Percentiles rank a stretch among this genome's conserved stretches.
phyloP scores from a whole-genome alignment of 2,888 invertebrate species.

The Panopea generosa region DNA sequence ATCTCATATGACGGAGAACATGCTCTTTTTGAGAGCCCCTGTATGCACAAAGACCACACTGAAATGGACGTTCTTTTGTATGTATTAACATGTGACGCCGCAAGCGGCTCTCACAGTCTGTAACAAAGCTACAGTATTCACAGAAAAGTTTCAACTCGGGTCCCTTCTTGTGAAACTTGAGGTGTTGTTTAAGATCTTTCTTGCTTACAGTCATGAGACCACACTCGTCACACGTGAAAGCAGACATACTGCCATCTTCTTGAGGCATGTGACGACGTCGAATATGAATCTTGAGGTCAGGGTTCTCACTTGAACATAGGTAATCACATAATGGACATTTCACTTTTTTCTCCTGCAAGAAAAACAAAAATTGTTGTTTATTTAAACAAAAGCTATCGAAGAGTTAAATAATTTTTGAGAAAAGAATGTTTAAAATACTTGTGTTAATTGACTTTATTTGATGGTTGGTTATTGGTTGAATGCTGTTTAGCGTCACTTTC shows the following conservation, averaged over 20 bases:
- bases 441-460: no score
- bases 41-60: slow-evolving; percentile 82
- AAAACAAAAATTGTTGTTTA: slow-evolving; percentile 14
- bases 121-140: slow-evolving; percentile 83
- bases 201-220: slow-evolving; percentile 75
- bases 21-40: slow-evolving; percentile 82
- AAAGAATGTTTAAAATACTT: no score
- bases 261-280: slow-evolving; percentile 76
- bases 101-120: slow-evolving; percentile 83
- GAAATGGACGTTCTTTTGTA: slow-evolving; percentile 80
- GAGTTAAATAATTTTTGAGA: no score
- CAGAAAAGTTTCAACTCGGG: slow-evolving; percentile 84
- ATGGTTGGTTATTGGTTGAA: no score
- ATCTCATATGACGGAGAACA: slow-evolving; percentile 79
- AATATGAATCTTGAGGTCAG: slow-evolving; percentile 82
- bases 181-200: slow-evolving; percentile 82
- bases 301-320: slow-evolving; percentile 81
- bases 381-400: no score
- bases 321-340: slow-evolving; percentile 83
- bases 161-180: slow-evolving; percentile 82
- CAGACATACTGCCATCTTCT: slow-evolving; percentile 63
- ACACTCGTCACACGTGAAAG: slow-evolving; percentile 79
- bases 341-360: slow-evolving; percentile 80
- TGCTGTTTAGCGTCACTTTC: no score
- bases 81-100: slow-evolving; percentile 81